phyloP scores from a whole-genome alignment of 92 coral and sea anemone species.

The Palythoa caribaeorum region DNA sequence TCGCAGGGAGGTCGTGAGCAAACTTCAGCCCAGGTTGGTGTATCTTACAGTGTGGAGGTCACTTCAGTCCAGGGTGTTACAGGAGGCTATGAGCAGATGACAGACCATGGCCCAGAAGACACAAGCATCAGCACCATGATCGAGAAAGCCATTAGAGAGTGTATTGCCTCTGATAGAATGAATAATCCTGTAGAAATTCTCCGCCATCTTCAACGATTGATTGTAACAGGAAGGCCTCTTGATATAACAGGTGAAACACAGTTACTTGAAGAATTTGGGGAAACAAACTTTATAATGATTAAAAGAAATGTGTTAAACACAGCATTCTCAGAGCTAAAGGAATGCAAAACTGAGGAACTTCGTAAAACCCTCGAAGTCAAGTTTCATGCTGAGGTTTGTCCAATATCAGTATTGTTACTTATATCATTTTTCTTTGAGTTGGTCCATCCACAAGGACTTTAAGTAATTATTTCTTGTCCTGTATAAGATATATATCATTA shows the following conservation, averaged over 20 bases:
- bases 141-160: constrained; percentile 28
- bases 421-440: constrained; percentile 23
- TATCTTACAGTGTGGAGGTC: constrained; percentile 30
- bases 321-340: constrained; percentile 40
- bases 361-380: constrained; percentile 28
- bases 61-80: constrained; percentile 39
- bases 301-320: constrained; percentile 56
- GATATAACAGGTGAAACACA: constrained; percentile 45
- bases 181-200: constrained; percentile 58
- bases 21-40: constrained; percentile 35
- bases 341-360: constrained; percentile 15
- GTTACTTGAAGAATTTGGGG: constrained; percentile 38
- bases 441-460: constrained; percentile 31
- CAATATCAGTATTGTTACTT: constrained; percentile 29
- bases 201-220: constrained; percentile 38
- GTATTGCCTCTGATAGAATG: constrained; percentile 22
- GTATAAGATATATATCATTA: constrained; percentile 22
- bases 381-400: constrained; percentile 28
- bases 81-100: constrained; percentile 37
- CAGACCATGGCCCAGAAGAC: constrained; percentile 37
- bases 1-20: constrained; percentile 34
- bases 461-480: constrained; percentile 18
- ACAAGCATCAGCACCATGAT: constrained; percentile 30
- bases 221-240: constrained; percentile 57
- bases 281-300: constrained; percentile 59